Base-by-base conservation (phyloP, 2,888 invertebrate genomes). In the Calliopum simillimum region DNA sequence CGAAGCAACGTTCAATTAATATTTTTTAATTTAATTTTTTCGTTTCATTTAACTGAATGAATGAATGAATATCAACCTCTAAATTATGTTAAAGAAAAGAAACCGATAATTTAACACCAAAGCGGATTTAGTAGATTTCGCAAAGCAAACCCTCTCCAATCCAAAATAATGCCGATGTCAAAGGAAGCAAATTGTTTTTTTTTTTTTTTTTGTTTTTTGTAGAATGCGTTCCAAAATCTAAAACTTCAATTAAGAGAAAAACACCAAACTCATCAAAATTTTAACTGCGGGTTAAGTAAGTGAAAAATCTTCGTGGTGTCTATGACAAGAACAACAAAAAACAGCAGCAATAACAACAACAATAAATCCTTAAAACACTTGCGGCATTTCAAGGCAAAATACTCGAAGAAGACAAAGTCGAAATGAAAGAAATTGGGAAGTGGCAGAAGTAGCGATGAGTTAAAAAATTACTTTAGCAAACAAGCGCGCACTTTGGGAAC, bases 221-320 rank as follows among this genome's bases (percentile, higher is more conserved):
- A 8, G 33, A 33, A 33, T 4, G n/a, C 41, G 6, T 46, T 21
- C 3, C 8, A 47, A 46, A 67, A 67, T 67, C 66, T 58, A 67
- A 67, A 67, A 67, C 58, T 67, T 67, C 67, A 67, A 67, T 67
- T 67, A 67, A 47, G 59, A 46, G 33, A 13, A 41, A 67, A 67
- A 59, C 58, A 67, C 16, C 58, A 33, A 67, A 67, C 67, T 67
- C 67, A 67, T 67, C 67, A 67, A 67, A 58, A 59, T 59, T 58
- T 49, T 33, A 67, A 49, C 67, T 67, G 67, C 67, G 67, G 67
- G 58, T 67, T 44, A 66, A 46, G 44, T 21, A 47, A 66, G 46
- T 56, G 46, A 46, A 56, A 66, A 58, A 66, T 55, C 46, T 14
- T 65, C 21, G 25, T 21, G 55, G 23, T 33, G 33, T 33, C 33